Conservation (phyloP, 1,140 invertebrate species). For the Phthorimaea operculella region DNA sequence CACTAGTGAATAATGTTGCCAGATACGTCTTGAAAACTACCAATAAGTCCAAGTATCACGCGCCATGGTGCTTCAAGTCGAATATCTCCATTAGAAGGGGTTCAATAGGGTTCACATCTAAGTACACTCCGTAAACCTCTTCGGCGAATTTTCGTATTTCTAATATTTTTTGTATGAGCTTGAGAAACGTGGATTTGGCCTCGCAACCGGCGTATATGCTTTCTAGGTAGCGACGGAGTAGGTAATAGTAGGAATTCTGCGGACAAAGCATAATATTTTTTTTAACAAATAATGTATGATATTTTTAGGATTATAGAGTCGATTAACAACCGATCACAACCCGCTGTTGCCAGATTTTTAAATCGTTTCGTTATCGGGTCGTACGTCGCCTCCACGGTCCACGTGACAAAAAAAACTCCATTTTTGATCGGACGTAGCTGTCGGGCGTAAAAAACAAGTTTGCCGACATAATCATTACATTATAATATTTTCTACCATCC, state of each 20-base stretch:
- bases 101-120: slow-evolving; percentile 93
- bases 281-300: background rate
- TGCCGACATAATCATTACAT: slow-evolving; percentile 88
- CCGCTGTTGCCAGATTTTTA: too few relatives aligned
- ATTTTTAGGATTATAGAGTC: too few relatives aligned
- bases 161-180: slow-evolving; percentile 87
- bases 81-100: slow-evolving; percentile 94
- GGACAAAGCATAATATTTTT: slow-evolving; percentile 24
- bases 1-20: too few relatives aligned
- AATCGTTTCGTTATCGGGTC: too few relatives aligned
- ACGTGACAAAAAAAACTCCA: too few relatives aligned
- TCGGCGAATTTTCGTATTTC: slow-evolving; percentile 88
- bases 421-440: too few relatives aligned
- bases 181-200: slow-evolving; percentile 85
- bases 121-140: slow-evolving; percentile 86
- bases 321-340: too few relatives aligned
- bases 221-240: slow-evolving; percentile 87
- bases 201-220: slow-evolving; percentile 85
- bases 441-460: slow-evolving; percentile 90
- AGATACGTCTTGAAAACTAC: too few relatives aligned
- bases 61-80: slow-evolving; percentile 77
- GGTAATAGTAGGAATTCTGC: slow-evolving; percentile 90
- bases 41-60: slow-evolving; percentile 14
- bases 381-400: too few relatives aligned
- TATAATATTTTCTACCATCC: slow-evolving; percentile 88